Percentiles rank a stretch among this genome's conserved stretches.
These are phyloP conservation scores for Tinamus guttatus DNA, from an alignment of 2,113 vertebrate species.

Conservation along the genomic window DNA sequence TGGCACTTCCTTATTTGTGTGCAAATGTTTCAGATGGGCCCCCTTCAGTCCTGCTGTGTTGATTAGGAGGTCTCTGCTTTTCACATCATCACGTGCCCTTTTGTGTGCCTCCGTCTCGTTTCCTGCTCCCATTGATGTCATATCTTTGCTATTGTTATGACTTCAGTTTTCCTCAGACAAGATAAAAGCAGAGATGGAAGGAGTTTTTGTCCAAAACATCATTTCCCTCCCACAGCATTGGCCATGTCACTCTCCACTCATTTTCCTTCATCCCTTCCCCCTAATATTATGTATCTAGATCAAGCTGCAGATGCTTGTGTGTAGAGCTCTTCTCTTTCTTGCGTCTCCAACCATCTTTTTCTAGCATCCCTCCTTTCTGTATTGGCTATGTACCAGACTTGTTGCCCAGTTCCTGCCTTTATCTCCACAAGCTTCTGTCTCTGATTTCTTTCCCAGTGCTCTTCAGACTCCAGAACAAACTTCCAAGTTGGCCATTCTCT, in stretches of 20 bases:
- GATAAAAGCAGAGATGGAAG: not conserved
- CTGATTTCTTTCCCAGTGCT: constrained; percentile 56
- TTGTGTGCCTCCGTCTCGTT: not conserved
- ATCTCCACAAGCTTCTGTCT: constrained; percentile 6
- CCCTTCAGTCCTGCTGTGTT: not conserved
- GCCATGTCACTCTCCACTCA: not conserved
- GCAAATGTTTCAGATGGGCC: fast-evolving
- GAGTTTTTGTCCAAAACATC: not conserved
- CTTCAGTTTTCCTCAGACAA: not conserved
- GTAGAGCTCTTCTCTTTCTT: not conserved
- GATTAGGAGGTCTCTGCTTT: fast-evolving
- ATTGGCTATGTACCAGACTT: not conserved
- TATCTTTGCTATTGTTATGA: not conserved
- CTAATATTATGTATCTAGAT: fast-evolving
- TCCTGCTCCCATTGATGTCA: not conserved
- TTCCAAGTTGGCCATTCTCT: not conserved
- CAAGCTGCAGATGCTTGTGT: not conserved
- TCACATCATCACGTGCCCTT: not conserved
- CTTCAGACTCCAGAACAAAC: constrained; percentile 32
- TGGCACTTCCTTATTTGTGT: not conserved
- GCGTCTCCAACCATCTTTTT: not conserved
- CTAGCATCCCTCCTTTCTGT: not conserved
- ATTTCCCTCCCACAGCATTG: not conserved
- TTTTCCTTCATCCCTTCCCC: not conserved
- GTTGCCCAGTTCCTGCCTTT: constrained; percentile 17